A percentile compares a stretch with the other conserved stretches of the same genome.
phyloP scores from a whole-genome alignment of 1,140 invertebrate genomes.

The Pseudomyrmex concolor region DNA sequence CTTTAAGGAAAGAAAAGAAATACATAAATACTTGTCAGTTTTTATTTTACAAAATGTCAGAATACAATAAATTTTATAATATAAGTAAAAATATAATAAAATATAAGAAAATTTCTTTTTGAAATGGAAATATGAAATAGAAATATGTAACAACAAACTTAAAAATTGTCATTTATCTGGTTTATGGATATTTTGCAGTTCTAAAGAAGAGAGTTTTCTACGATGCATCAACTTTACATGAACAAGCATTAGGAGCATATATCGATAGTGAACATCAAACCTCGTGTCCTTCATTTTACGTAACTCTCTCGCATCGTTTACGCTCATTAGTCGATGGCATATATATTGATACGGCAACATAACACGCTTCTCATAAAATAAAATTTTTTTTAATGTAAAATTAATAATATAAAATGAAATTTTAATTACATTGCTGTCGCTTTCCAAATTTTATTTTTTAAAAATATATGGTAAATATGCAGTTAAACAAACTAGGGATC shows the following conservation, averaged over 20 bases:
- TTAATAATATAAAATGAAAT: conserved; percentile 23
- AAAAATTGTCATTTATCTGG: background rate
- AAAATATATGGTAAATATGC: background rate
- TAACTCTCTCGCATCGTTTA: conserved; percentile 55
- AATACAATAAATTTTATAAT: background rate
- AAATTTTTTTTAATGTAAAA: conserved; percentile 17
- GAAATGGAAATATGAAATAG: too few relatives aligned
- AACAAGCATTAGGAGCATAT: conserved; percentile 36
- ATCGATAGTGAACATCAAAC: conserved; percentile 51
- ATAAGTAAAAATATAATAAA: background rate
- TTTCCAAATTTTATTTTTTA: background rate
- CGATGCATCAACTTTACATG: conserved; percentile 9
- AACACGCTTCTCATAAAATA: background rate
- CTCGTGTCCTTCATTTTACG: conserved; percentile 50
- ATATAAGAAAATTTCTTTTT: too few relatives aligned
- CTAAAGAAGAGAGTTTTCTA: background rate
- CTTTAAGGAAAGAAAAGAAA: background rate
- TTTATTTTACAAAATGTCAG: too few relatives aligned
- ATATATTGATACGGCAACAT: conserved; percentile 20
- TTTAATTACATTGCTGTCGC: background rate
- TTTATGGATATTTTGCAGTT: background rate
- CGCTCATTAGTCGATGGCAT: conserved; percentile 35
- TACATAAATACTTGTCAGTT: background rate
- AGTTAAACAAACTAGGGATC: too few relatives aligned
- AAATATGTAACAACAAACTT: background rate